These are phyloP conservation scores for Ictalurus punctatus DNA, from an alignment of 2,113 vertebrate genomes.

Conservation along the genomic window DNA sequence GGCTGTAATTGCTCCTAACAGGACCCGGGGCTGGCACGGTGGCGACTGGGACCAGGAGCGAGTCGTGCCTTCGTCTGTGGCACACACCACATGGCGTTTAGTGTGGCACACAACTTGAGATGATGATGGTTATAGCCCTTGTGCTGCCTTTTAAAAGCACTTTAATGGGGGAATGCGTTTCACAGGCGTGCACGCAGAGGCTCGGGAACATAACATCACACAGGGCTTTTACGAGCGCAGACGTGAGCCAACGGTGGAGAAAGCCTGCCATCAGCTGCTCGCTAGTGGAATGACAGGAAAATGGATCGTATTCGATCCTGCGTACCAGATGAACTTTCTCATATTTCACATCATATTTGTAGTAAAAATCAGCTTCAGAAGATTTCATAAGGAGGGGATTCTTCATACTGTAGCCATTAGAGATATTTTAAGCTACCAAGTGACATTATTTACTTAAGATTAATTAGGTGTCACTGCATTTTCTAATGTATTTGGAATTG, in stretches of 20 bases:
- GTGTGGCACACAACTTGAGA: slow-evolving; percentile 72
- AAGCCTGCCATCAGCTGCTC: slow-evolving; percentile 78
- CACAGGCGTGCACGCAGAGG: slow-evolving; percentile 70
- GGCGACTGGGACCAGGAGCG: slow-evolving; percentile 64
- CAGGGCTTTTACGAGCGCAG: slow-evolving; percentile 63
- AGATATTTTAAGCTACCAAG: not conserved
- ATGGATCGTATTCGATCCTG: slow-evolving; percentile 13
- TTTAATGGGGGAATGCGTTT: slow-evolving; percentile 76
- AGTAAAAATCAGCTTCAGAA: not conserved
- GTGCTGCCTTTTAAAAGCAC: slow-evolving; percentile 74
- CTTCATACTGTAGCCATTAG: not conserved
- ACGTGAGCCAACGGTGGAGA: slow-evolving; percentile 66
- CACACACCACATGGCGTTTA: slow-evolving; percentile 72
- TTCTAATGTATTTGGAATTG: not conserved
- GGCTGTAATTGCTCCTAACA: slow-evolving; percentile 76
- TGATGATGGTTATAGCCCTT: slow-evolving; percentile 77
- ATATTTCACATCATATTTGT: not conserved
- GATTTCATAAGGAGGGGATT: not conserved
- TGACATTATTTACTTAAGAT: not conserved
- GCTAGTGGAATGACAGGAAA: not conserved
- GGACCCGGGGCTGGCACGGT: slow-evolving; percentile 63
- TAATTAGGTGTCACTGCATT: not conserved
- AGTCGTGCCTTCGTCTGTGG: slow-evolving; percentile 72
- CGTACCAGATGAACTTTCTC: not conserved
- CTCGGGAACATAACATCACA: slow-evolving; percentile 68